Conservation (phyloP, 2,888 invertebrate species). For the Diarsia rubi region DNA sequence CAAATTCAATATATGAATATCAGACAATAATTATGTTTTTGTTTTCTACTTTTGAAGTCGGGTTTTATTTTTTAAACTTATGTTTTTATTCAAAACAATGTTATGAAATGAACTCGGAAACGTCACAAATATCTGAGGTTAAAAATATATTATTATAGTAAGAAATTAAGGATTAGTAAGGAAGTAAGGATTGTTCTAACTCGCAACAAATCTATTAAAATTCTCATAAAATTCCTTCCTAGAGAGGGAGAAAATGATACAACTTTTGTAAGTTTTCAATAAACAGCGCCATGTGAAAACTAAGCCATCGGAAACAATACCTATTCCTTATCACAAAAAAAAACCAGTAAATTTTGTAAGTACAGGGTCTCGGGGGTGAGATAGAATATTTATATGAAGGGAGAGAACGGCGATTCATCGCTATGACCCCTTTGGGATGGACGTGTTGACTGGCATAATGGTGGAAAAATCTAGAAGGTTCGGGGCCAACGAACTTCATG, state of each 20-base stretch:
- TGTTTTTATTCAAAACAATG: background rate
- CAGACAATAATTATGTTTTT: no score
- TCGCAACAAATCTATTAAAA: no score
- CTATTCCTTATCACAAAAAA: slow-evolving; percentile 7
- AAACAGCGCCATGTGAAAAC: background rate
- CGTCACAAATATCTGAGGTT: background rate
- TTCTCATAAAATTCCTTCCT: background rate
- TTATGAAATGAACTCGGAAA: background rate
- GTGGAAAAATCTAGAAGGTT: slow-evolving; percentile 42
- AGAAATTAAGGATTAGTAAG: no score
- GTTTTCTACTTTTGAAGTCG: no score
- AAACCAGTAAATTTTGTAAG: slow-evolving; percentile 1
- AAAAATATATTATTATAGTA: no score
- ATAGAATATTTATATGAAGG: slow-evolving; percentile 60
- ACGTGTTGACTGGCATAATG: slow-evolving; percentile 29
- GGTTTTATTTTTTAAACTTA: no score
- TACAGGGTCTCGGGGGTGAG: slow-evolving; percentile 33
- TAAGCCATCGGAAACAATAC: background rate
- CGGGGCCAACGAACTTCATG: background rate
- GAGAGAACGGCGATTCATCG: slow-evolving; percentile 38
- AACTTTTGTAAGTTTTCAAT: background rate
- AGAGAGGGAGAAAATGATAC: background rate
- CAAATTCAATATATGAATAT: no score
- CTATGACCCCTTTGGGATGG: slow-evolving; percentile 37
- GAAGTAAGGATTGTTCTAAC: no score